Evolutionary conservation across 2,888 invertebrate genomes (phyloP).

Genomic region (Alcis repandata): DNA sequence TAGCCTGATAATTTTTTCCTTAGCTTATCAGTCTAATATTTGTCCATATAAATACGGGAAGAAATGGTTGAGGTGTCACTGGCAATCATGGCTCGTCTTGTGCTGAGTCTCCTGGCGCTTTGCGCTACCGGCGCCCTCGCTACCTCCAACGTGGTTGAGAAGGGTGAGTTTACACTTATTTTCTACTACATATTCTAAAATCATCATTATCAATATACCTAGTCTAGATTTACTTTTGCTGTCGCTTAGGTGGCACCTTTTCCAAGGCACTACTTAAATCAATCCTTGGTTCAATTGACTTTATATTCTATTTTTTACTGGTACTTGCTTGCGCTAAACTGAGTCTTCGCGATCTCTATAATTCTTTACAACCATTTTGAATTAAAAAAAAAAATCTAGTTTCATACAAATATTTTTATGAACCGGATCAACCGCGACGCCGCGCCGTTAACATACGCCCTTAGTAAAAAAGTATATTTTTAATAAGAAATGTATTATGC

Average conservation of each 20-base stretch:
- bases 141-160: conserved; percentile 44
- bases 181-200: not conserved
- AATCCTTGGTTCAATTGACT: too few species aligned
- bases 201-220: not conserved
- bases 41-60: conserved; percentile 32
- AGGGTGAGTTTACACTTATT: conserved; percentile 27
- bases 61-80: conserved; percentile 33
- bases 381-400: too few species aligned
- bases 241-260: not conserved
- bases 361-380: too few species aligned
- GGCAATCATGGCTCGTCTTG: conserved; percentile 57
- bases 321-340: too few species aligned
- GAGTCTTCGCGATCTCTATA: too few species aligned
- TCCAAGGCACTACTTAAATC: not conserved
- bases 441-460: too few species aligned
- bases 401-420: too few species aligned
- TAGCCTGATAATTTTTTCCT: conserved; percentile 8
- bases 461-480: too few species aligned
- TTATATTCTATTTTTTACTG: too few species aligned
- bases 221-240: not conserved
- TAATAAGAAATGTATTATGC: too few species aligned
- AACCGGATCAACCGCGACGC: too few species aligned
- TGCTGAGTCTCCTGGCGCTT: conserved; percentile 53
- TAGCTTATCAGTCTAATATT: conserved; percentile 11
- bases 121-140: conserved; percentile 63